These are phyloP conservation scores for Aplochiton taeniatus DNA, from an alignment of 2,797 vertebrate species.

Conservation along the genomic window DNA sequence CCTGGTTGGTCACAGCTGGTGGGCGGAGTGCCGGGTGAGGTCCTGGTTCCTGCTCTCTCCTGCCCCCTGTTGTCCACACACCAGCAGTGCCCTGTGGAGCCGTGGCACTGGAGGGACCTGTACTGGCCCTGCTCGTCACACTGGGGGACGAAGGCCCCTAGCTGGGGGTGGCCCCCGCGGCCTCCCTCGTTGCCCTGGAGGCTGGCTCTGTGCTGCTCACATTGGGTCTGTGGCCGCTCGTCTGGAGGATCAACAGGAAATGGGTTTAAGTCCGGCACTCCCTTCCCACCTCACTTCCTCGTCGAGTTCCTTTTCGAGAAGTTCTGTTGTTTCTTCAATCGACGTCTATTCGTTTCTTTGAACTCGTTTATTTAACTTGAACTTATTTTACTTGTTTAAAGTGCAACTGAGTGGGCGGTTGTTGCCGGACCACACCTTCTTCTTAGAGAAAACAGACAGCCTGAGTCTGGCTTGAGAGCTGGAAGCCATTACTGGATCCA, in stretches of 20 bases:
- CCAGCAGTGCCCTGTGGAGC: constrained; percentile 85
- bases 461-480: too few relatives aligned
- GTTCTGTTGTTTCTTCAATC: too few relatives aligned
- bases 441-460: too few relatives aligned
- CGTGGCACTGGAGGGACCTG: constrained; percentile 78
- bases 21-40: constrained; percentile 62
- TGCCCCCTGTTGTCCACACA: constrained; percentile 80
- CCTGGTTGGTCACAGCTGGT: constrained; percentile 75
- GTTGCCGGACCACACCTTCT: too few relatives aligned
- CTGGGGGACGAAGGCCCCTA: constrained; percentile 69
- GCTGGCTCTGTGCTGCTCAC: constrained; percentile 74
- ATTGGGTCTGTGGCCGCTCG: constrained; percentile 60
- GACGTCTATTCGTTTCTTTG: too few relatives aligned
- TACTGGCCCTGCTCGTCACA: constrained; percentile 80
- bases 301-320: too few relatives aligned
- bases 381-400: too few relatives aligned
- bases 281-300: too few relatives aligned
- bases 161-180: not conserved
- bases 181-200: constrained; percentile 46
- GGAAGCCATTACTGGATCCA: too few relatives aligned
- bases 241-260: constrained; percentile 30
- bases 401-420: too few relatives aligned
- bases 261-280: too few relatives aligned
- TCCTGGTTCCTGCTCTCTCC: constrained; percentile 78
- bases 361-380: too few relatives aligned